Base-by-base conservation (phyloP, 1,140 invertebrate species). In the Hypothenemus hampei region DNA sequence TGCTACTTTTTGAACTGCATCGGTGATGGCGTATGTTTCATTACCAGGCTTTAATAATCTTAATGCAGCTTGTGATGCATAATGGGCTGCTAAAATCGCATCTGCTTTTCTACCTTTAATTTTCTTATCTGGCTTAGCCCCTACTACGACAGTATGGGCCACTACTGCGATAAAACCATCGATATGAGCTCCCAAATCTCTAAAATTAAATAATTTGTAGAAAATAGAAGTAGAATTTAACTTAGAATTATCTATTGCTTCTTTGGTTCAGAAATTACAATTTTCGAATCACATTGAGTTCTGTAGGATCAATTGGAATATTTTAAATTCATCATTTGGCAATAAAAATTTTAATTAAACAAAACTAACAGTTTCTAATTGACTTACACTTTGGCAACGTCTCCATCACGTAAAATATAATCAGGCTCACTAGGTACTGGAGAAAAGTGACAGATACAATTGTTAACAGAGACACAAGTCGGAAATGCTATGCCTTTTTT, bases 401-500 rank as follows among this genome's bases (percentile, higher is more conserved):
- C 96, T 29, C 91, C 94, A 67, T 91, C 84, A 73, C 94, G 90
- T 13, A 99, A 72, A 46, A 82, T 77, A 58, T 90, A 84, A 74
- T 97, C 92, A 36, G 86, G 77, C 76, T 99, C 97, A 75, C 87
- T 93, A 58, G 85, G 85, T 43, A 97, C 82, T 13, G 97, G 97
- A 36, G 95, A 98, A 73, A 89, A 99, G 71, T 99, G 97, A 72
- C 97, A 98, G 71, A 99, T 96, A 77, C 94, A 97, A 74, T 99
- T 98, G 74, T 99, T 98, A 7, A 98, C 87, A 18, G 96, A 98
- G 54, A 99, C 82, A 78, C 96, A 99, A 24, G 95, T 98, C 29
- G 97, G 97, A 74, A 99, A 99, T 29, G 97, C 96, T 69, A 99
- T 96, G 69, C 93, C 93, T 76, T 98, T 98, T 69, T 95, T 97